Base-by-base conservation (phyloP, 2,888 invertebrate genomes). In the Thereva unica region DNA sequence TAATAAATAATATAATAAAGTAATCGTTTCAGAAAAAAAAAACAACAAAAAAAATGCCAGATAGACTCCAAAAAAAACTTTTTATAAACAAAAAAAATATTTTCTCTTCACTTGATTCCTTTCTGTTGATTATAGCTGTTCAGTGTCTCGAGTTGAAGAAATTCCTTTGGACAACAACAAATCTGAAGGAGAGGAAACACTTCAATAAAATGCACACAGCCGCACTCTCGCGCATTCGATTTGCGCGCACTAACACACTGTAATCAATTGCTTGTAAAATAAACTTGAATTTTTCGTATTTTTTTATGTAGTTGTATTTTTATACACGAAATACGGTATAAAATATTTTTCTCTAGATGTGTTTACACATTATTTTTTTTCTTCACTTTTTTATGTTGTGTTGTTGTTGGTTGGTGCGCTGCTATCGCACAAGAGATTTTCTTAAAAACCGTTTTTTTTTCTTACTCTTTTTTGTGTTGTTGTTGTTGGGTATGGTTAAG, bases 111-210 rank as follows among this genome's bases (percentile, higher is more conserved):
- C 61, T 61, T 38, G 45, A 61, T 61, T 49, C 61, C 61, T 49
- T 61, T 61, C 50, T 50, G 61, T 50, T 61, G 50, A 61, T 49
- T 50, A 59, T 23, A 23, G 23, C 23, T 23, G 23, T 59, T 53
- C 34, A 35, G 10, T 23, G 41, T 54, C 35, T 41, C 45, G 38
- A 63, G 52, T 53, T 54, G 40, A 45, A 64, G 47, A 64, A 64
- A 64, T 64, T 64, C 64, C 54, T 64, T 54, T 41, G 12, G 12
- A 34, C 64, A 64, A 64, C 64, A 64, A 64, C 64, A 64, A 64
- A 64, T 23, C 23, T 23, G 23, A 23, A 23, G 23, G 23, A 23
- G 23, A 23, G 23, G 23, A 23, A 23, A 23, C 23, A 61, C 49
- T n/a, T 50, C 61, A 5, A 50, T 41, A 9, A 47, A 4, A 9